Base-by-base conservation (phyloP, 2,888 invertebrate species). In the Sceliomorpha sp. region DNA sequence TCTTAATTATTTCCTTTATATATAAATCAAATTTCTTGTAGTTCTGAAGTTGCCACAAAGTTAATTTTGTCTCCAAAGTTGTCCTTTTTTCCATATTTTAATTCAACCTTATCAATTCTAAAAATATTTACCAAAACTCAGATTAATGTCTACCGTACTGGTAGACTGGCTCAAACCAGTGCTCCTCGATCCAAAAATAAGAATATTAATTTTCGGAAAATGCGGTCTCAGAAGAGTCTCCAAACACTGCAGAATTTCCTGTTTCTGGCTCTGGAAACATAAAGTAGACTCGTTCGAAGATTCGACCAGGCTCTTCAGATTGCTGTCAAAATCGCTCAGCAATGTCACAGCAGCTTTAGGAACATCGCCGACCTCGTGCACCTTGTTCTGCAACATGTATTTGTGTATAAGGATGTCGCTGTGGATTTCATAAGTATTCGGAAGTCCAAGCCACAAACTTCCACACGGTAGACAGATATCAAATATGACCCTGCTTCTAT, bases 171-270 rank as follows among this genome's bases (percentile, higher is more conserved):
- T 91, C 12, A 92, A 80, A 1, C 91, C 91, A 15, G 90, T 90
- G 0, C 91, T 83, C 36, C 91, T 89, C 0, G 92, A 93, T 1
- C 93, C 93, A 80, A 91, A 93, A n/a, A 90, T 89, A 79, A 90
- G 88, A 3, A 90, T 86, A 72, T 89, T 89, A 1, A 78, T 74
- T 10, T 59, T 37, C 1, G 79, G 72, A 68, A 73, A 80, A 13
- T 58, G 17, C 1, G 31, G 15, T 53, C 42, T 63, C 0, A 82
- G 64, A n/a, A 68, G 67, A 3, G 58, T 31, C 58, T 78, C 60
- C 36, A 86, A 59, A 29, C 69, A 71, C 27, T 55, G 12, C 7
- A 63, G 10, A 0, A 85, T 17, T 26, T 47, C 27, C n/a, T 47
- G 17, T 31, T 62, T 68, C 32, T 55, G 71, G 5, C 63, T 34